Evolutionary conservation across 2,113 vertebrate genomes (phyloP).

Genomic region (Albula glossodonta): DNA sequence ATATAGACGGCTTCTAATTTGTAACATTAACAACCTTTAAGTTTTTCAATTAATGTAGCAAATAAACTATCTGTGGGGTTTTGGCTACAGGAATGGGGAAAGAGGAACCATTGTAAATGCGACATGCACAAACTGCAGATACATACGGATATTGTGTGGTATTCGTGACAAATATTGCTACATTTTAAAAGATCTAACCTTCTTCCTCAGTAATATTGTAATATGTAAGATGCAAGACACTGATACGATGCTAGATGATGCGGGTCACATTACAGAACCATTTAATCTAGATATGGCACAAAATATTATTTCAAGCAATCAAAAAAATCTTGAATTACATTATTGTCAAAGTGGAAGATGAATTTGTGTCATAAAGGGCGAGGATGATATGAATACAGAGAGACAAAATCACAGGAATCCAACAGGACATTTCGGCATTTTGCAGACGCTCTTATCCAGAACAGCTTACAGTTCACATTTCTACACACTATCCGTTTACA

Average conservation of each 20-base stretch:
- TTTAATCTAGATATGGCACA: neutral
- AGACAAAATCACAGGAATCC: neutral
- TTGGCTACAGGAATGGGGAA: too few species aligned
- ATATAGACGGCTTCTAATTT: too few species aligned
- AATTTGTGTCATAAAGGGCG: neutral
- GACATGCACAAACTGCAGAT: too few species aligned
- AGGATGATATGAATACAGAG: neutral
- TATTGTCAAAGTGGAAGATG: neutral
- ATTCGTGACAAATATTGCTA: neutral
- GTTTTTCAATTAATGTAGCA: too few species aligned
- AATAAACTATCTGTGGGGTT: too few species aligned
- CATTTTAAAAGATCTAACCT: neutral
- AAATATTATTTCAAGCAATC: neutral
- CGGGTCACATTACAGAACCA: neutral
- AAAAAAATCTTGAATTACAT: neutral
- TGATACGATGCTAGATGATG: neutral
- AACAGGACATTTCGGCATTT: too few species aligned
- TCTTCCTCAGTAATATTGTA: neutral
- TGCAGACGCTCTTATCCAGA: too few species aligned
- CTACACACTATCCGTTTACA: too few species aligned
- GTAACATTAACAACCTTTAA: too few species aligned
- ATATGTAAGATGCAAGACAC: neutral
- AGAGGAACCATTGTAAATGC: too few species aligned
- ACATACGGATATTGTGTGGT: too few species aligned
- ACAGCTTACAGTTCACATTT: too few species aligned